Base-by-base conservation (phyloP, 2,888 invertebrate genomes). In the Lathronympha strigana region DNA sequence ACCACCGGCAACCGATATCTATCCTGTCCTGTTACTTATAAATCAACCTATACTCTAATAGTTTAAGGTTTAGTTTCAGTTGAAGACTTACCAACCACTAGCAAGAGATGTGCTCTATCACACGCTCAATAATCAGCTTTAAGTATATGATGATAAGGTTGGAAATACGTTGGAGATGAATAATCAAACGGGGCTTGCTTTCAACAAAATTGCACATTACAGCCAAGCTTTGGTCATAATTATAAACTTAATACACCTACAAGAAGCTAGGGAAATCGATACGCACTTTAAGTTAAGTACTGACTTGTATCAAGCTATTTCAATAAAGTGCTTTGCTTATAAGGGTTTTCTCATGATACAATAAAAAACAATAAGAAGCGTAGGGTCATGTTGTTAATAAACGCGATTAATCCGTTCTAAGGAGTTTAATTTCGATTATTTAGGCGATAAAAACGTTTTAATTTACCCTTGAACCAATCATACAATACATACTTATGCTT, bases 131-230 rank as follows among this genome's bases (percentile, higher is more conserved):
- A 61, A 60, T 47, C 25, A 58, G 68, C 66, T 72, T 11, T 47
- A 45, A 53, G 1, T 6, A 0, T 25, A 15, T 0, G 3, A 0
- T 33, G 4, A 11, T 17, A 60, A 45, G 13, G 58, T 6, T 15
- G 4, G 28, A 40, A 58, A 23, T 45, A 19, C 15, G 5, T 36
- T 25, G 6, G n/a, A n/a, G 13, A 4, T 45, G 0, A 3, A 45
- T 49, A 61, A 49, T 51, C 40, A 61, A 67, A 67, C 63, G 54
- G 45, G 64, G 64, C 61, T 70, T 58, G 68, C 70, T 73, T 75
- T 72, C 72, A 68, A 72, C 72, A 71, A 76, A 76, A 75, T 71
- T 74, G 73, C 71, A 71, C 72, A 76, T 73, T 73, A 75, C 72
- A 71, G 61, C 67, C 70, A 71, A 71, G 69, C 64, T 71, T 66